A percentile compares a stretch with the other conserved stretches of the same genome.
Conservation (phyloP, 2,888 invertebrate genomes). For the Aphrophora alni region DNA sequence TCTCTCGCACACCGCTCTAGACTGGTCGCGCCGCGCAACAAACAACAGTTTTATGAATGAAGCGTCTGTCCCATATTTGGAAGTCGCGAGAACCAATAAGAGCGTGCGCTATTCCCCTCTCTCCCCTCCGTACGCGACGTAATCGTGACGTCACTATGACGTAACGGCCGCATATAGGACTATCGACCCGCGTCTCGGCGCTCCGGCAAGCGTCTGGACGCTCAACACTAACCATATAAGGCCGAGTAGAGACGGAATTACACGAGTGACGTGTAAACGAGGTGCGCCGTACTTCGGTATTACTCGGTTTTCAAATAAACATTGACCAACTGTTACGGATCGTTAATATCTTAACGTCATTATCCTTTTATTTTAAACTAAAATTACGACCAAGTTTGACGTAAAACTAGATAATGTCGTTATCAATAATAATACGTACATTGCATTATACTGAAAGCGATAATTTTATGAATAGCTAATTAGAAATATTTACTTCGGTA, state of each 20-base stretch:
- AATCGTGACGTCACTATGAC: slow-evolving; percentile 46
- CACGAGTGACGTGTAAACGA: neutral
- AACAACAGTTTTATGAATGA: slow-evolving; percentile 83
- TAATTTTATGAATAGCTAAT: neutral
- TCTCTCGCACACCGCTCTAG: slow-evolving; percentile 47
- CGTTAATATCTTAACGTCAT: neutral
- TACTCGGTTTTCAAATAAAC: neutral
- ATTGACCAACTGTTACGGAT: neutral
- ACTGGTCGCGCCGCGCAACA: slow-evolving; percentile 73
- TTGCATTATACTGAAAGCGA: neutral
- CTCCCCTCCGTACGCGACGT: slow-evolving; percentile 54
- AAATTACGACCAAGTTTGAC: neutral
- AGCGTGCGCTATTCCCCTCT: slow-evolving; percentile 59
- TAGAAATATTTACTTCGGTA: neutral
- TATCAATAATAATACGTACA: neutral
- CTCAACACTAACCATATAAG: slow-evolving; percentile 11
- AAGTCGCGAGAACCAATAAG: slow-evolving; percentile 69
- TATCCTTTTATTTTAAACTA: neutral
- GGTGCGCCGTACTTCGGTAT: neutral
- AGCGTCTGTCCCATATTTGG: slow-evolving; percentile 84
- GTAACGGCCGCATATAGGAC: slow-evolving; percentile 37
- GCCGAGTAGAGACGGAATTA: neutral
- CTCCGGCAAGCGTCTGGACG: slow-evolving; percentile 39
- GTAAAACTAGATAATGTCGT: neutral
- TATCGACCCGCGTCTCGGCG: slow-evolving; percentile 53